Base-by-base conservation (phyloP, 2,797 vertebrate species). In the Leptoclinus maculatus region DNA sequence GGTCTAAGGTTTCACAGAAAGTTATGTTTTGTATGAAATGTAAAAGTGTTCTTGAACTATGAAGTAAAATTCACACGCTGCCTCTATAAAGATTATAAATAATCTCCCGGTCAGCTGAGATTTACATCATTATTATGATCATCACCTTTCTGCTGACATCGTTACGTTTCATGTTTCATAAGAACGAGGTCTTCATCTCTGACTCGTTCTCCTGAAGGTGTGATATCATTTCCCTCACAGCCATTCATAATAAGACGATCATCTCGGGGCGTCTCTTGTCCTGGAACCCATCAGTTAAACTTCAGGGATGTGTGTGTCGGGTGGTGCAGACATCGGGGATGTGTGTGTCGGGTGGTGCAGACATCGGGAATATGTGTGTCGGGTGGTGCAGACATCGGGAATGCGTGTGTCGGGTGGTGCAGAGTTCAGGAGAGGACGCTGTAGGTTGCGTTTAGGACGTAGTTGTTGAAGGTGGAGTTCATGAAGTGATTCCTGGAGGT, bases 401-500 rank as follows among this genome's bases (percentile, higher is more conserved):
- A 19, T 45, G 43, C 14, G 13, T 45, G 43, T 41, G 39, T 5
- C 39, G 13, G 39, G 60, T 56, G 67, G 49, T 75, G 4, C 68
- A 65, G 79, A 73, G 72, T 75, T 78, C 39, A 71, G 51, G 27
- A 56, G 71, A 69, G 73, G 70, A 83, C 71, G 17, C 38, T 86
- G 81, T 87, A 90, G 92, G 85, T 84, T 85, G 76, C 23, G 19
- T 74, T 78, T 57, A 67, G 80, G 74, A 71, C 71, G 67, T 58
- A 83, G 84, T 6, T 32, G 32, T 6, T 32, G 32, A 32, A 32
- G 72, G 74, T 53, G 51, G 66, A 36, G 7, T 36, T 58, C 69
- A 49, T 83, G 82, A 83, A 87, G 80, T 66, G 75, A 85, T 84
- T 90, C 81, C 75, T 90, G 89, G 76, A 88, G 34, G 34, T 36